Conservation (phyloP, 2,113 vertebrate species). For the Heterochromis multidens region DNA sequence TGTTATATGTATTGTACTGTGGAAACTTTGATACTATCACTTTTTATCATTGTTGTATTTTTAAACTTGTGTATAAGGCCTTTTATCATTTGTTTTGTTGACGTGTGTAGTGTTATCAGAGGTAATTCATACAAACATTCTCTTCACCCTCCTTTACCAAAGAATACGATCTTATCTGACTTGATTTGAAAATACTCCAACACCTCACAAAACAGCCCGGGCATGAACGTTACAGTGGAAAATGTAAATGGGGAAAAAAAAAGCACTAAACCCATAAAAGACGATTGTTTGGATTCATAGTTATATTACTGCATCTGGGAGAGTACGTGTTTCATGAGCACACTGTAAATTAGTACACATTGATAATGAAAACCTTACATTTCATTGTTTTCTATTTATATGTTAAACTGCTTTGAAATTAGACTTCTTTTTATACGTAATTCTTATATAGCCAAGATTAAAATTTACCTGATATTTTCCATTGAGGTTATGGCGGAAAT, state of each 20-base stretch:
- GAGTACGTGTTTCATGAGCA: conserved; percentile 3
- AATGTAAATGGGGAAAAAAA: not conserved
- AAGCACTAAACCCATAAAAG: not conserved
- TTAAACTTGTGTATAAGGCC: conserved; percentile 48
- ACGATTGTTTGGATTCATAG: not conserved
- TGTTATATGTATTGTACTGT: conserved; percentile 41
- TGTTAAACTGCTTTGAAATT: conserved; percentile 11
- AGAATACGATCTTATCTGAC: conserved; percentile 53
- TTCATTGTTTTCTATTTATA: conserved; percentile 20
- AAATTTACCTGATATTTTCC: conserved; percentile 10
- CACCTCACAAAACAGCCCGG: not conserved
- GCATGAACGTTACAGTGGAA: conserved; percentile 1
- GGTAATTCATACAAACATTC: not conserved
- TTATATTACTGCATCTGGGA: not conserved
- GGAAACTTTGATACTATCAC: conserved; percentile 54
- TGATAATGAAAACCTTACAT: not conserved
- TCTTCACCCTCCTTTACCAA: conserved; percentile 67
- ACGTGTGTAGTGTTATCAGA: conserved; percentile 6
- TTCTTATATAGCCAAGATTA: conserved; percentile 30
- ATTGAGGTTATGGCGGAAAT: not conserved
- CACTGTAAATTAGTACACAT: conserved; percentile 20
- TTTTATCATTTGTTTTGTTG: conserved; percentile 17
- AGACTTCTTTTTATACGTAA: conserved; percentile 1
- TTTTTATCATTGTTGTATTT: conserved; percentile 58
- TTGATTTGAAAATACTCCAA: not conserved